Percentiles rank a stretch among this genome's conserved stretches.
These are phyloP conservation scores for Phaonia tiefii DNA, from an alignment of 2,888 invertebrate genomes.

Conservation along the genomic window DNA sequence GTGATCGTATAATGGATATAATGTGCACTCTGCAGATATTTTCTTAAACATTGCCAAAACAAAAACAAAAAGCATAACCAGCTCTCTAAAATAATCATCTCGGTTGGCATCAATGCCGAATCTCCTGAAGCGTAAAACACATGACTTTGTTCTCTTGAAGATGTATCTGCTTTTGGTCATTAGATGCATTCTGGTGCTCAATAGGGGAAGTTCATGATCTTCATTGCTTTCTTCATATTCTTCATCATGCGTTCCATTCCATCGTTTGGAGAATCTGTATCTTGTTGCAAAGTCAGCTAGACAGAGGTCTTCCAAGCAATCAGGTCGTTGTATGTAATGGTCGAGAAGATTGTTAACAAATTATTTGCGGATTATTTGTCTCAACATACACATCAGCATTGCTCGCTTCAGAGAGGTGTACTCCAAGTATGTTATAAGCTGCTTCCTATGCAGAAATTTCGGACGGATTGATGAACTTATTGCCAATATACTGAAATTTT, in stretches of 20 bases:
- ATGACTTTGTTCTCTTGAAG: background rate
- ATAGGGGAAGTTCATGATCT: background rate
- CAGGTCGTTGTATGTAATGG: constrained; percentile 30
- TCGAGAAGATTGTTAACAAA: constrained; percentile 20
- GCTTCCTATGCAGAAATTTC: constrained; percentile 54
- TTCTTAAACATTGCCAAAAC: no score
- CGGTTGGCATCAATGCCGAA: no score
- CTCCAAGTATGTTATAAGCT: constrained; percentile 43
- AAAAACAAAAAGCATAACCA: no score
- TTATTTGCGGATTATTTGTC: background rate
- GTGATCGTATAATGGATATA: no score
- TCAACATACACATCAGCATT: constrained; percentile 25
- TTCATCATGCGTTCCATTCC: no score
- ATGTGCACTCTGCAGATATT: no score
- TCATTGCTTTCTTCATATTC: background rate
- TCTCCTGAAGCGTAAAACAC: background rate
- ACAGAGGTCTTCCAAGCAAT: constrained; percentile 26
- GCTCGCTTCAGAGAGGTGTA: constrained; percentile 42
- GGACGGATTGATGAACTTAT: constrained; percentile 39
- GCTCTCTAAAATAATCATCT: no score
- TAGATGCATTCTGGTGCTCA: background rate
- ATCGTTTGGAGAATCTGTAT: constrained; percentile 7
- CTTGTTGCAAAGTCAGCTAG: constrained; percentile 39
- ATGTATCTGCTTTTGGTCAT: no score
- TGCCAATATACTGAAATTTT: constrained; percentile 50